Base-by-base conservation (phyloP, 37 sponge, comb jelly and placozoan genomes). In the Geodia barretti region DNA sequence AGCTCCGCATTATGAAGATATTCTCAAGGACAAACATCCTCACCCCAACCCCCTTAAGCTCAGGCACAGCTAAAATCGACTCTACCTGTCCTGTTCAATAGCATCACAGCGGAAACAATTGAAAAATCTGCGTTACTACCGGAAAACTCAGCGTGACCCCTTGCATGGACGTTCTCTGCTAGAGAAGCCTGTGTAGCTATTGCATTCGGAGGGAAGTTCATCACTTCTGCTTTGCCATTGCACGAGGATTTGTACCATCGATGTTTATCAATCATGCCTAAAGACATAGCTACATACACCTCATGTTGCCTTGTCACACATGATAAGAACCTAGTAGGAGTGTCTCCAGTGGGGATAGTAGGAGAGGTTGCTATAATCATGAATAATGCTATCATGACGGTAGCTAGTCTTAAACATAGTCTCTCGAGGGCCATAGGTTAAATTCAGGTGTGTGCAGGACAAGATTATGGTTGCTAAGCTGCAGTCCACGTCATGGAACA, bases 121-220 rank as follows among this genome's bases (percentile, higher is more conserved):
- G 8, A 38, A n/a, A 39, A 39, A 66, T 36, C 76, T 65, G 76
- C 76, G 23, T 20, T 68, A 20, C 58, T 24, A 35, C 74, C 84
- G 11, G 43, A 83, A 26, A 76, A 76, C 7, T 32, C 74, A 39
- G 73, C 83, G 34, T 79, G 87, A 41, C 87, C 87, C 28, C 71
- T 66, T 68, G 81, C 5, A 9, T 87, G 65, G 74, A 78, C 41
- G 79, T 67, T 24, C 34, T 25, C 30, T 24, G 35, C 31, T 86
- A 79, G 86, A 78, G 67, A 25, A 79, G 79, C 23, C 43, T 86
- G 5, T 84, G 80, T 26, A 85, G 77, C n/a, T n/a, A n/a, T n/a
- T 60, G 37, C 80, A 3, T 84, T 73, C 41, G 30, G 47, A n/a
- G 60, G 79, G 17, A 36, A 86, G 28, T 75, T 76, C 60, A 42